phyloP scores from a whole-genome alignment of 2,113 vertebrate genomes.

The Cyanoliseus patagonus region DNA sequence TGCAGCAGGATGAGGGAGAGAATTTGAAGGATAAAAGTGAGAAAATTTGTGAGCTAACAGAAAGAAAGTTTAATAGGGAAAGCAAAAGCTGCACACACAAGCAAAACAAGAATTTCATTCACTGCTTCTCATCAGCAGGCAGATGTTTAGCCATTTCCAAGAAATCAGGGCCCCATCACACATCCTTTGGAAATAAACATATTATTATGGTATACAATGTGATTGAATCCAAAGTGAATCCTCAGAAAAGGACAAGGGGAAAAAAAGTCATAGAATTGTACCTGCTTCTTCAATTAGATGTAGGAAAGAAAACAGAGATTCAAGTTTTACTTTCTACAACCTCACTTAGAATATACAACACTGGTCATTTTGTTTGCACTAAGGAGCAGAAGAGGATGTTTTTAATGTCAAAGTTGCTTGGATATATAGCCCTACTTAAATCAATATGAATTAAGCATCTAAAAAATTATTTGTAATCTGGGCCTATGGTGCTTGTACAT shows the following conservation, averaged over 20 bases:
- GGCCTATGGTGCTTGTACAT: conserved; percentile 3
- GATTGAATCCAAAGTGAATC: neutral
- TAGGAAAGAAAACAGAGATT: neutral
- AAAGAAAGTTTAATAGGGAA: neutral
- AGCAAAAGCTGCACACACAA: neutral
- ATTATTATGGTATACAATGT: neutral
- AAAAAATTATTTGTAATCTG: conserved; percentile 1
- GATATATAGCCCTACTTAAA: conserved; percentile 49
- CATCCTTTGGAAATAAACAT: neutral
- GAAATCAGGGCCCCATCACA: neutral
- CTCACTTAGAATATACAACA: neutral
- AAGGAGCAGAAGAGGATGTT: neutral
- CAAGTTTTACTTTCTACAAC: neutral
- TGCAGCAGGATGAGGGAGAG: neutral
- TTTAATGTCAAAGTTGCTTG: conserved; percentile 36
- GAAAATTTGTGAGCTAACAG: neutral
- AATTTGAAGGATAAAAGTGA: neutral
- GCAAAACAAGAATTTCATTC: neutral
- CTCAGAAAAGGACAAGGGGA: neutral
- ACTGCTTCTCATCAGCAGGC: neutral
- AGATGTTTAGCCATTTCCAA: neutral
- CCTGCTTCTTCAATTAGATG: neutral
- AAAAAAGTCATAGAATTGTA: rapidly evolving
- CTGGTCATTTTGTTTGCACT: neutral
- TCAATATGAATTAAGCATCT: conserved; percentile 51